These are phyloP conservation scores for Mastomys coucha DNA, from an alignment of 2,113 vertebrate genomes.

Conservation along the genomic window DNA sequence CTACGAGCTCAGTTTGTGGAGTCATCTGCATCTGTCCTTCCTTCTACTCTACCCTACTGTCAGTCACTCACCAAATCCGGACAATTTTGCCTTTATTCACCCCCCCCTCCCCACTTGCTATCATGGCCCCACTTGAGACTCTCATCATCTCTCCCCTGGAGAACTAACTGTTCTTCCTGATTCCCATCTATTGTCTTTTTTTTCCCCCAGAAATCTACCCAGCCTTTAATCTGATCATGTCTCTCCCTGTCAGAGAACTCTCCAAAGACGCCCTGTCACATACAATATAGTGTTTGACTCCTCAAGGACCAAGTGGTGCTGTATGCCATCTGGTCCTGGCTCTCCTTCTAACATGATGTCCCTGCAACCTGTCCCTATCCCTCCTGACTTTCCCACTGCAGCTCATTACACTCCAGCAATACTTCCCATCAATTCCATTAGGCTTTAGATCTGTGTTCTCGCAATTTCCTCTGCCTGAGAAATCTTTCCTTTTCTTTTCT, in stretches of 20 bases:
- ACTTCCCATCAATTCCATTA: not conserved
- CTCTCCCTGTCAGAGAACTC: not conserved
- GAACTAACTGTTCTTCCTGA: not conserved
- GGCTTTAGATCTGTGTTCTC: not conserved
- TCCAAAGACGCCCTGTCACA: not conserved
- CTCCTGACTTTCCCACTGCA: not conserved
- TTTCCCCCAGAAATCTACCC: not conserved
- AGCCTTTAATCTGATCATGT: not conserved
- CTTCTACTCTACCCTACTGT: not conserved
- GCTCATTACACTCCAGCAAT: not conserved
- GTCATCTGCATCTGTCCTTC: not conserved
- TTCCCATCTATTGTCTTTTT: not conserved
- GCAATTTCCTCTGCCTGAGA: not conserved
- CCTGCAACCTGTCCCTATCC: not conserved
- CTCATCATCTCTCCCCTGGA: not conserved
- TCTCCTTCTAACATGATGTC: not conserved
- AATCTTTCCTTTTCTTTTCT: not conserved
- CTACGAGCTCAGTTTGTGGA: not conserved
- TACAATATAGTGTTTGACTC: not conserved
- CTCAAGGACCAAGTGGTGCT: not conserved
- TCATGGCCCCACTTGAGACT: not conserved
- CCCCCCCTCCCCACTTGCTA: not conserved
- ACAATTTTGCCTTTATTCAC: not conserved
- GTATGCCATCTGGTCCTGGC: not conserved
- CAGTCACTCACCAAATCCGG: not conserved